Evolutionary conservation across 2,888 invertebrate genomes (phyloP), one percentile per base, ranked within the genome.

Genomic region (Blastobasis adustella): DNA sequence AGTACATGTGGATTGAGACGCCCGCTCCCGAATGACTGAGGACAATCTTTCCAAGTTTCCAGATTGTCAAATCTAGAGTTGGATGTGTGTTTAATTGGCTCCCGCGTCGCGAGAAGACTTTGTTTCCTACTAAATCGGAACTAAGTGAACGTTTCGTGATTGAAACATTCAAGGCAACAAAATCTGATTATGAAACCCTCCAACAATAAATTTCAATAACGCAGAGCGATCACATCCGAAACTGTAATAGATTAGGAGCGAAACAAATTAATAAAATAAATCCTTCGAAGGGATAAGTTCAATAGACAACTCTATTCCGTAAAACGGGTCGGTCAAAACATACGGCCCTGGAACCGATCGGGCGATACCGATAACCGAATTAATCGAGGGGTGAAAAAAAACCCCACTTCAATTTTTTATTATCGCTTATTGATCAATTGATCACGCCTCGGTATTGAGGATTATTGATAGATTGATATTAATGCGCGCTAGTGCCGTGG

Each of bases 401-500:
- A 71, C 73, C 71, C 66, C 64, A 74, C 76, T 75, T 72, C 78
- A 74, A 75, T 76, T 81, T 75, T 72, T 78, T 75, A 75, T 77
- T 81, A 82, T 82, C 69, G 76, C 67, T 74, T 77, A 80, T 82
- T 79, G 85, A 76, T 79, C 75, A 72, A 76, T 77, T 73, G 78
- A 83, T 88, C 87, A 82, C 88, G 87, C 86, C 87, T 81, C 70
- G 65, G 70, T 71, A 80, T 79, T 79, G 79, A 76, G 70, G 69
- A 76, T 74, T 84, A 88, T 87, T 87, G 87, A 86, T 86, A 84
- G 81, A 86, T 86, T 83, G 84, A 80, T 83, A 84, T 83, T 82
- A 81, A 85, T 83, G 76, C 67, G 60, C 45, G 47, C 55, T 52
- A 61, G 63, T 62, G 62, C 66, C 66, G 75, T 80, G 75, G 86